phyloP scores from a whole-genome alignment of 2,888 invertebrate genomes.

The Scelioninae gen. 1 region DNA sequence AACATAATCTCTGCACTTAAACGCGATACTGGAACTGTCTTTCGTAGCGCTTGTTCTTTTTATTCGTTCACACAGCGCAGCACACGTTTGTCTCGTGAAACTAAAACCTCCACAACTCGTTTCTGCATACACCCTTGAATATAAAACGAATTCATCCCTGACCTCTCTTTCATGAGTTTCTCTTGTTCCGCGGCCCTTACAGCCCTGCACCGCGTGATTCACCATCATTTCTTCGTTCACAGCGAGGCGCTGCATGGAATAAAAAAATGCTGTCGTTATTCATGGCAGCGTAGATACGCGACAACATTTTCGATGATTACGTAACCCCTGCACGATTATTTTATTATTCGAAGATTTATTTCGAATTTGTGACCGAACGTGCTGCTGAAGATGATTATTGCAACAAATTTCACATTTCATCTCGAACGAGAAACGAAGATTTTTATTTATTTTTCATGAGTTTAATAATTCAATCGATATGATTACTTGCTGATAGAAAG shows the following conservation, averaged over 20 bases:
- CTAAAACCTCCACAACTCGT: slow-evolving; percentile 59
- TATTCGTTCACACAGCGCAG: slow-evolving; percentile 31
- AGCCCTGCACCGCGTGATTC: slow-evolving; percentile 43
- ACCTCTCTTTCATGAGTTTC: slow-evolving; percentile 65
- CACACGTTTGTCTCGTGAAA: slow-evolving; percentile 61
- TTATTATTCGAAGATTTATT: slow-evolving; percentile 24
- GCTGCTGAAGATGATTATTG: background rate
- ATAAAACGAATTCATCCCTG: slow-evolving; percentile 68
- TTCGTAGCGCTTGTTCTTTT: slow-evolving; percentile 50
- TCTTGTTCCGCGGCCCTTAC: slow-evolving; percentile 55
- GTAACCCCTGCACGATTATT: slow-evolving; percentile 24
- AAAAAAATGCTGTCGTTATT: slow-evolving; percentile 54
- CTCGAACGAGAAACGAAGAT: background rate
- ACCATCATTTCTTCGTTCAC: slow-evolving; percentile 56
- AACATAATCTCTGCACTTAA: slow-evolving; percentile 51
- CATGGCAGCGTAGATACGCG: slow-evolving; percentile 22
- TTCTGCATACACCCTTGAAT: slow-evolving; percentile 66
- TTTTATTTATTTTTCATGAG: no score
- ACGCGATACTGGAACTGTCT: slow-evolving; percentile 46
- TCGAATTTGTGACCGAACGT: slow-evolving; percentile 2
- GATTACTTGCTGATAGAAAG: no score
- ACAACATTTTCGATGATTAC: slow-evolving; percentile 45
- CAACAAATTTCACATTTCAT: background rate
- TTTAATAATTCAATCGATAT: no score
- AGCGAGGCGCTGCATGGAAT: slow-evolving; percentile 13